Conservation (phyloP, 2,113 vertebrate species). For the Sprattus sprattus region DNA sequence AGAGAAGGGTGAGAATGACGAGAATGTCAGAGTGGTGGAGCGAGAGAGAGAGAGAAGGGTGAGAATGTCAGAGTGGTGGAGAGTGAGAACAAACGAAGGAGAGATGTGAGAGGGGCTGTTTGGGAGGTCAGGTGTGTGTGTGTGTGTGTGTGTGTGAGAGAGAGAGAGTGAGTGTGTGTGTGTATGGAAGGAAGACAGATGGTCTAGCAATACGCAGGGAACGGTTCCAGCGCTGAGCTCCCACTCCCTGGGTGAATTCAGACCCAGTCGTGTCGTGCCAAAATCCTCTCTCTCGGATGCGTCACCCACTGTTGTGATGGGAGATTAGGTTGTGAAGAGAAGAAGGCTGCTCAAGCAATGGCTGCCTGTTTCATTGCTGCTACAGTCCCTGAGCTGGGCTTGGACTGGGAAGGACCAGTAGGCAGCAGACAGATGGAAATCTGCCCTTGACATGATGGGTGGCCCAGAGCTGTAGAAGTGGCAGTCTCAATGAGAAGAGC, state of each 20-base stretch:
- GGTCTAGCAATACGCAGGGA: background rate
- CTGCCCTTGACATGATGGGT: background rate
- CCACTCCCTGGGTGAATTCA: background rate
- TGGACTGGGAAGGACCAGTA: background rate
- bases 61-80: background rate
- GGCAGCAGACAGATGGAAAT: background rate
- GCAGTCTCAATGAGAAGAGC: background rate
- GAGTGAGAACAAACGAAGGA: background rate
- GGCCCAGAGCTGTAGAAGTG: background rate
- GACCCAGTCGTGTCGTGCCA: background rate
- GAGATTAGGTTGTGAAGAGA: background rate
- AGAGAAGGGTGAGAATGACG: background rate
- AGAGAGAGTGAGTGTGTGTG: background rate
- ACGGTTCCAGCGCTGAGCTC: background rate
- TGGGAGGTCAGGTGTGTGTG: background rate
- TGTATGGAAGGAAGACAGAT: conserved; percentile 15
- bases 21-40: background rate
- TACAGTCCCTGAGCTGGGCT: background rate
- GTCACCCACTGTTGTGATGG: background rate
- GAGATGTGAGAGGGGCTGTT: conserved; percentile 4
- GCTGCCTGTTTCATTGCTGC: background rate
- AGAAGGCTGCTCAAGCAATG: background rate
- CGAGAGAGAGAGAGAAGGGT: conserved; percentile 11
- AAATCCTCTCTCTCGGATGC: background rate
- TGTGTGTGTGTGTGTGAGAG: background rate